These are phyloP conservation scores for Ectemnius cavifrons DNA, from an alignment of 2,888 invertebrate genomes.

Conservation along the genomic window DNA sequence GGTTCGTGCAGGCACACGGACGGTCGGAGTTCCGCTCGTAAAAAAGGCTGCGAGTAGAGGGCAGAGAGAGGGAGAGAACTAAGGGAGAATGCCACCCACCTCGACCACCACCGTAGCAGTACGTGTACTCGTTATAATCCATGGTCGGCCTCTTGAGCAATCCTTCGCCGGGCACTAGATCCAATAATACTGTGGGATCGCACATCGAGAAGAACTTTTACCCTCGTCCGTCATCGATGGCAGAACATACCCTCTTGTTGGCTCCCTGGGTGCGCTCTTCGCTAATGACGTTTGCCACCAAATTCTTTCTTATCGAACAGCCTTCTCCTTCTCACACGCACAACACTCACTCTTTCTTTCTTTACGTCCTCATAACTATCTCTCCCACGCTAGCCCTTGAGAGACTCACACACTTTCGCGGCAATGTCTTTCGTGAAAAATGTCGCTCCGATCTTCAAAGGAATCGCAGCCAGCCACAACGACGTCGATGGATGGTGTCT, in stretches of 20 bases:
- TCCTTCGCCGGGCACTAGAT: conserved; percentile 74
- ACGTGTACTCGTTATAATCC: conserved; percentile 78
- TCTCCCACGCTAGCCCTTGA: background rate
- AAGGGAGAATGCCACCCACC: conserved; percentile 68
- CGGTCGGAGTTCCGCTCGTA: conserved; percentile 37
- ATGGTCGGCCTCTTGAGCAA: conserved; percentile 75
- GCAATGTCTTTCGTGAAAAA: background rate
- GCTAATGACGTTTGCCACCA: conserved; percentile 7
- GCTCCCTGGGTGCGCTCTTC: background rate
- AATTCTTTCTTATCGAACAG: conserved; percentile 13
- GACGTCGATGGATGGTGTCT: conserved; percentile 54
- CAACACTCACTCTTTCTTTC: background rate
- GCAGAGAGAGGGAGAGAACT: conserved; percentile 4
- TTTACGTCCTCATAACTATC: no score
- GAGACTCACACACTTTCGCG: conserved; percentile 1
- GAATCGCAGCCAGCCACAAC: conserved; percentile 13
- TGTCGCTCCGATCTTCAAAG: conserved; percentile 54
- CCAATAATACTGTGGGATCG: conserved; percentile 73
- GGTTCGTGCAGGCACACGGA: conserved; percentile 38
- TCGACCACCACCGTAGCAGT: conserved; percentile 76
- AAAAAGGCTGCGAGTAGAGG: conserved; percentile 29
- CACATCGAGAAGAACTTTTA: conserved; percentile 63
- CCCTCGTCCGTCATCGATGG: conserved; percentile 48
- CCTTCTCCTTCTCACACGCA: background rate
- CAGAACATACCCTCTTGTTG: conserved; percentile 13